These are phyloP conservation scores for Pelobates fuscus DNA, from an alignment of 2,113 vertebrate species.

Conservation along the genomic window DNA sequence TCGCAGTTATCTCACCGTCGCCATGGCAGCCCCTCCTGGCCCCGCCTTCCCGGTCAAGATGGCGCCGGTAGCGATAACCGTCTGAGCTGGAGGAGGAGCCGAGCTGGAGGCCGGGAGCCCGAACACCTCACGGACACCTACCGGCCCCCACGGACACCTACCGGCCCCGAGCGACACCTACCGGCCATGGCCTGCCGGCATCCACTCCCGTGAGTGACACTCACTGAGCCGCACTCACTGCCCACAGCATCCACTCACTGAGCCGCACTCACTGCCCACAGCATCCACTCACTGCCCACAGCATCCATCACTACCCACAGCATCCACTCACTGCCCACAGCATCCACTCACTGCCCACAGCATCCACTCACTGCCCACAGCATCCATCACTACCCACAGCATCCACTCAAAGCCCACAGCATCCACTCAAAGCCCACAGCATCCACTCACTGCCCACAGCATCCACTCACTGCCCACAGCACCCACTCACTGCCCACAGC, in stretches of 20 bases:
- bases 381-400: too few relatives aligned
- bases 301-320: too few relatives aligned
- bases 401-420: too few relatives aligned
- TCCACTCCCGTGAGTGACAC: not conserved
- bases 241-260: too few relatives aligned
- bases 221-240: not conserved
- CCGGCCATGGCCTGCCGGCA: not conserved
- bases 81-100: conserved; percentile 20
- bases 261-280: not conserved
- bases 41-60: conserved; percentile 35
- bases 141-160: not conserved
- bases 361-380: too few relatives aligned
- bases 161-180: not conserved
- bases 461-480: too few relatives aligned
- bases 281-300: not conserved
- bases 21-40: conserved; percentile 43
- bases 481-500: not conserved
- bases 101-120: not conserved
- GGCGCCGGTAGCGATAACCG: conserved; percentile 23
- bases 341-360: too few relatives aligned
- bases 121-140: not conserved
- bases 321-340: too few relatives aligned
- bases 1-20: not conserved
- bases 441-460: too few relatives aligned
- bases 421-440: too few relatives aligned